Evolutionary conservation across 2,888 invertebrate genomes (phyloP).

Genomic region (Orgyia antiqua): DNA sequence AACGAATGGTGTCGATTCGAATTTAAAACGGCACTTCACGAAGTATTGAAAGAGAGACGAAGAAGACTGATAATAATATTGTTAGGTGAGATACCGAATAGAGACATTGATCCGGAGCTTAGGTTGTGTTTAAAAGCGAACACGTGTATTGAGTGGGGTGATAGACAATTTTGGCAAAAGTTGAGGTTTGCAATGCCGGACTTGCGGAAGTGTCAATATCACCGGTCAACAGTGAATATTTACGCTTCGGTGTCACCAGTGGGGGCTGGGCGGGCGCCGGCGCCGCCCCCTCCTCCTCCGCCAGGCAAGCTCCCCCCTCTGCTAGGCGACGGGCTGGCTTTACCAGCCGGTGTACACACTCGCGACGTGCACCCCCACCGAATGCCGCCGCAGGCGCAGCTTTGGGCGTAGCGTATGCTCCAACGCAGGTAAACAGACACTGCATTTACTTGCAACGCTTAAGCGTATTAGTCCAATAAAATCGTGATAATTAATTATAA

Average conservation of each 20-base stretch:
- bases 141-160: conserved; percentile 95
- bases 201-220: conserved; percentile 81
- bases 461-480: conserved; percentile 76
- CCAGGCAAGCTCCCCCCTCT: conserved; percentile 81
- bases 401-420: conserved; percentile 89
- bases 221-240: conserved; percentile 83
- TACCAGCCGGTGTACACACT: conserved; percentile 62
- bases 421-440: conserved; percentile 79
- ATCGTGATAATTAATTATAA: conserved; percentile 70
- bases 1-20: conserved; percentile 98
- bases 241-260: conserved; percentile 81
- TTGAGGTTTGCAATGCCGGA: conserved; percentile 94
- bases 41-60: conserved; percentile 91
- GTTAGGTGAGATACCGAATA: conserved; percentile 91
- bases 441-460: conserved; percentile 67
- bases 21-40: conserved; percentile 94
- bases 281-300: conserved; percentile 80
- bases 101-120: conserved; percentile 94
- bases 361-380: conserved; percentile 72
- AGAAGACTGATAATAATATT: conserved; percentile 93
- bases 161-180: conserved; percentile 98
- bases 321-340: conserved; percentile 65
- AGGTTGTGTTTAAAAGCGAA: conserved; percentile 93
- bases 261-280: conserved; percentile 76
- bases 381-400: conserved; percentile 82